Conservation (phyloP, 35 echinoderm and acorn worm genomes). For the Anneissia japonica region DNA sequence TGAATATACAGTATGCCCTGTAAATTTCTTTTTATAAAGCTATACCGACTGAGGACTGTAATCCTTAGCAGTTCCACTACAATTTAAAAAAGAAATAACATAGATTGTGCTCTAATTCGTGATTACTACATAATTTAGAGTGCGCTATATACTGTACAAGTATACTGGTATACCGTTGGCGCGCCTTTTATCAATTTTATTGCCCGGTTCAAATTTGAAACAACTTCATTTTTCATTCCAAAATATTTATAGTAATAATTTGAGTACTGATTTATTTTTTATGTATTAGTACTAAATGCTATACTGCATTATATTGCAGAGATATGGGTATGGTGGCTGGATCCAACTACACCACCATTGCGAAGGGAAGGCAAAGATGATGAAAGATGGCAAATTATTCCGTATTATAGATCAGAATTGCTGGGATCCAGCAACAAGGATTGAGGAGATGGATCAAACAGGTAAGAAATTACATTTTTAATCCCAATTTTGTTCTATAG, state of each 20-base stretch:
- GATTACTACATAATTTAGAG: background rate
- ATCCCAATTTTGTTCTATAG: too few relatives aligned
- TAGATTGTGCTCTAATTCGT: too few relatives aligned
- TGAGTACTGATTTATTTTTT: background rate
- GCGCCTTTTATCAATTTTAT: background rate
- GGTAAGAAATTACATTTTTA: too few relatives aligned
- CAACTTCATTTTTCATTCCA: background rate
- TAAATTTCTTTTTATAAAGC: too few relatives aligned
- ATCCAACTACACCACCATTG: conserved; percentile 86
- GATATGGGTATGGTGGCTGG: conserved; percentile 98
- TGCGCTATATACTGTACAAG: background rate
- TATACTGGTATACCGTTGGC: background rate
- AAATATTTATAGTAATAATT: background rate
- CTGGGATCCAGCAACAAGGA: conserved; percentile 77
- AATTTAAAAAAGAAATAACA: too few relatives aligned
- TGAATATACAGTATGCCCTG: too few relatives aligned
- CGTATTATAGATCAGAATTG: conserved; percentile 86
- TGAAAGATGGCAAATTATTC: conserved; percentile 91
- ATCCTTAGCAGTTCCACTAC: too few relatives aligned
- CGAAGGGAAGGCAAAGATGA: conserved; percentile 82
- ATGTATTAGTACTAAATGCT: too few relatives aligned
- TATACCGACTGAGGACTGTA: too few relatives aligned
- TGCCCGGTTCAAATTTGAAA: background rate
- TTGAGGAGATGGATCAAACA: conserved; percentile 93
- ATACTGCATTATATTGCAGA: conserved; percentile 22